Evolutionary conservation across 2,113 vertebrate species (phyloP).

Genomic region (Phalacrocorax pelagicus): DNA sequence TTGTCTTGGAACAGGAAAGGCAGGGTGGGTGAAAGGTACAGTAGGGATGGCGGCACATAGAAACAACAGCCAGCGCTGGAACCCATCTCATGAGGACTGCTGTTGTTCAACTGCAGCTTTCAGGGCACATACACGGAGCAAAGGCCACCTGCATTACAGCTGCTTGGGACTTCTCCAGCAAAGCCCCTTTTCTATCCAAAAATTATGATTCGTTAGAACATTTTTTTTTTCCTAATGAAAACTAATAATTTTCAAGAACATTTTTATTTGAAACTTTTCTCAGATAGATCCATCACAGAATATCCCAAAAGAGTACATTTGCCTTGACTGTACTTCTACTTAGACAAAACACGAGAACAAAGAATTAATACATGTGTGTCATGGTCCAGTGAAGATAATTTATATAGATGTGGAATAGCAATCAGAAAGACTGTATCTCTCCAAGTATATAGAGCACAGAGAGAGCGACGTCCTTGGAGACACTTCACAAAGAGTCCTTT

Average conservation of each 20-base stretch:
- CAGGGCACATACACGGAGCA: not conserved
- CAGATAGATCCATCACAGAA: not conserved
- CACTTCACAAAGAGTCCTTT: not conserved
- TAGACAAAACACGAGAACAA: not conserved
- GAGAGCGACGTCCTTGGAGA: not conserved
- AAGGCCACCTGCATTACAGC: not conserved
- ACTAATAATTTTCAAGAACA: not conserved
- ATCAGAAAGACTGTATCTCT: not conserved
- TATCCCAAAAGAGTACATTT: not conserved
- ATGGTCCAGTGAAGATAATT: not conserved
- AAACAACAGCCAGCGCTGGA: not conserved
- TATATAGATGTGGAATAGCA: not conserved
- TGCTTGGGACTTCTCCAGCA: not conserved
- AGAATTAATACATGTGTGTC: not conserved
- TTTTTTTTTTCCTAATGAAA: not conserved
- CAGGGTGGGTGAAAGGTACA: not conserved
- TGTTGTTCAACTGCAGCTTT: not conserved
- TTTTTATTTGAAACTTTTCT: not conserved
- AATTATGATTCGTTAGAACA: not conserved
- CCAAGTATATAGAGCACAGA: not conserved
- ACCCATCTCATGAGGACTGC: not conserved
- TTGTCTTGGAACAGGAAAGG: not conserved
- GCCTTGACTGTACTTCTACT: not conserved
- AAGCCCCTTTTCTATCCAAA: not conserved
- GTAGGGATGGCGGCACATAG: not conserved